Conservation (phyloP, 30 jellyfish, hydroid and myxozoan genomes). For the Hydractinia echinata region DNA sequence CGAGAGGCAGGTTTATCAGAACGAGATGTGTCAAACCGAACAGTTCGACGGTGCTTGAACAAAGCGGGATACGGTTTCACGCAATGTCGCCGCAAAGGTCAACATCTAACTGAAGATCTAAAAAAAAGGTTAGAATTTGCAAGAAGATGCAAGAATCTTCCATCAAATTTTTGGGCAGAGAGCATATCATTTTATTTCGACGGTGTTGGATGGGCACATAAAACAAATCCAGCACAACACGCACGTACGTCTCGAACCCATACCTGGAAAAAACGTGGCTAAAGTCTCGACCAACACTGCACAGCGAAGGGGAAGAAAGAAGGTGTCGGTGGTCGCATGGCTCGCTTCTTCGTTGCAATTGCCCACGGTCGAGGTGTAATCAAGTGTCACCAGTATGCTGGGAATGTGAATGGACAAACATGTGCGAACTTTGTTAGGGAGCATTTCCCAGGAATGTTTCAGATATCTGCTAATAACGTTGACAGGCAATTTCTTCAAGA, state of each 20-base stretch:
- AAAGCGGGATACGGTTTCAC: too few species aligned
- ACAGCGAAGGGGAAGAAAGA: constrained; percentile 37
- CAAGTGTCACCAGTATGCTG: constrained; percentile 14
- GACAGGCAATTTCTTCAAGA: constrained; percentile 35
- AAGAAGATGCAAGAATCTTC: constrained; percentile 24
- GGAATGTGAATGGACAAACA: constrained; percentile 2
- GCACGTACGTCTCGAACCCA: constrained; percentile 29
- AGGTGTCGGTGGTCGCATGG: constrained; percentile 35
- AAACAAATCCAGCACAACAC: constrained; percentile 22
- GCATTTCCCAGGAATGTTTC: constrained; percentile 32
- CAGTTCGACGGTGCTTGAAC: too few species aligned
- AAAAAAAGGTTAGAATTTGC: constrained; percentile 27
- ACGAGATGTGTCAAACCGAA: too few species aligned
- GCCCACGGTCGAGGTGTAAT: constrained; percentile 39
- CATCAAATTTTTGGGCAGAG: constrained; percentile 34
- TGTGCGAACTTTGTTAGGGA: constrained; percentile 33
- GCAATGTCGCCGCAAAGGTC: constrained; percentile 9
- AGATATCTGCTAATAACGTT: constrained; percentile 20
- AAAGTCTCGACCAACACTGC: constrained; percentile 26
- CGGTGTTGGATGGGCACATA: constrained; percentile 41
- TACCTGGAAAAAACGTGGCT: constrained; percentile 28
- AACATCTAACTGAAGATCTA: constrained; percentile 23
- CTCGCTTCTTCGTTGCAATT: constrained; percentile 38
- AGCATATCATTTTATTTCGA: constrained; percentile 34
- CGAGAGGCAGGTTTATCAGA: too few species aligned